These are phyloP conservation scores for Panonychus citri DNA, from an alignment of 1,140 invertebrate species.

Conservation along the genomic window DNA sequence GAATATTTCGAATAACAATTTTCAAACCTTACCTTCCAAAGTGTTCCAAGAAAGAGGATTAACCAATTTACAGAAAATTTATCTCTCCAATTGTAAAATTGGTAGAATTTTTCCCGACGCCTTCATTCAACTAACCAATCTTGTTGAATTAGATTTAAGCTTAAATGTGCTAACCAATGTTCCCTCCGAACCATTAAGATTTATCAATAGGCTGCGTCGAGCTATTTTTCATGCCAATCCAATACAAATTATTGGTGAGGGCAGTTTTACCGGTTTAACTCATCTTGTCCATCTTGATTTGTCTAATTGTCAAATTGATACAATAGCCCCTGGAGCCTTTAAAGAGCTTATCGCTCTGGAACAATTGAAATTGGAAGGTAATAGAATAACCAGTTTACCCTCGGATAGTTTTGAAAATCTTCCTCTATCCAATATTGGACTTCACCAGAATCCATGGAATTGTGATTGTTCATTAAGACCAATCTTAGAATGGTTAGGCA, in stretches of 20 bases:
- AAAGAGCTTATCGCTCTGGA: constrained; percentile 42
- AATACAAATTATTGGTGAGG: constrained; percentile 37
- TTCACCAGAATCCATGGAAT: constrained; percentile 53
- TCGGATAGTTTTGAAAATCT: constrained; percentile 30
- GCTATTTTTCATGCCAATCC: constrained; percentile 45
- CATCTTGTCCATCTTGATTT: constrained; percentile 42
- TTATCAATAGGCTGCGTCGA: constrained; percentile 43
- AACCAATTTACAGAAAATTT: constrained; percentile 63
- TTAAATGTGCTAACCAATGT: constrained; percentile 39
- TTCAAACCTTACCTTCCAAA: constrained; percentile 51
- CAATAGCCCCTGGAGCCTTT: constrained; percentile 42
- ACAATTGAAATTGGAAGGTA: constrained; percentile 48
- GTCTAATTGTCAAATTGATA: constrained; percentile 49
- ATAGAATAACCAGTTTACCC: constrained; percentile 32
- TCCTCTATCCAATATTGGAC: constrained; percentile 42
- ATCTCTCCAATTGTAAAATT: constrained; percentile 51
- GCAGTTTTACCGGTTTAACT: constrained; percentile 39
- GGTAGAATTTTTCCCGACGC: constrained; percentile 46
- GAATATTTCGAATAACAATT: constrained; percentile 60
- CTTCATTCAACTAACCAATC: constrained; percentile 17
- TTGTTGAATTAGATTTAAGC: constrained; percentile 50
- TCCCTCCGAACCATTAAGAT: constrained; percentile 41
- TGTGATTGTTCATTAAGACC: constrained; percentile 50
- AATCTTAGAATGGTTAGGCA: constrained; percentile 46
- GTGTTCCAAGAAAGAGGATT: constrained; percentile 52